These are phyloP conservation scores for Ploceus nigricollis DNA, from an alignment of 2,113 vertebrate species.

Conservation along the genomic window DNA sequence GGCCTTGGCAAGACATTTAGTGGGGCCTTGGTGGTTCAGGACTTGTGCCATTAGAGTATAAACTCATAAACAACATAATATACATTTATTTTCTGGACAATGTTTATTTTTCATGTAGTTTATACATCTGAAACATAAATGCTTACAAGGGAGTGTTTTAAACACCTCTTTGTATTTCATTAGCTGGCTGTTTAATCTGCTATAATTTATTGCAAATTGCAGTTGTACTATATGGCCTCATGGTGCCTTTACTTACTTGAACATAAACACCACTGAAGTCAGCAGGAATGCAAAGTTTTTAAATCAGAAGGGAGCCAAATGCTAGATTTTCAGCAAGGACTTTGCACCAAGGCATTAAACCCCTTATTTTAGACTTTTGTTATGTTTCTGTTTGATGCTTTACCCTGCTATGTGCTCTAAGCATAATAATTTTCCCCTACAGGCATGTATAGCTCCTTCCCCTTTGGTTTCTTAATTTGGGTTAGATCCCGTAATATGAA, in stretches of 20 bases:
- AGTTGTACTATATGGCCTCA: background rate
- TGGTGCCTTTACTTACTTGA: constrained; percentile 17
- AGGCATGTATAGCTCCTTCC: constrained; percentile 9
- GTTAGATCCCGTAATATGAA: constrained; percentile 38
- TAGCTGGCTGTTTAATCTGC: background rate
- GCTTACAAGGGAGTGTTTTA: background rate
- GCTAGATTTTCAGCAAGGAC: background rate
- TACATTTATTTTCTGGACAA: background rate
- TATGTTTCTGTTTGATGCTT: constrained; percentile 2
- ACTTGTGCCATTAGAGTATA: background rate
- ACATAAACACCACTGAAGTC: constrained; percentile 24
- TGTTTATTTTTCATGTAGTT: constrained; percentile 22
- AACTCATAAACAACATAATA: background rate
- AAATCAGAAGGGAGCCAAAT: background rate
- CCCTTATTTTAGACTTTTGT: background rate
- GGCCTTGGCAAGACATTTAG: background rate
- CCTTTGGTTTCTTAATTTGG: constrained; percentile 61
- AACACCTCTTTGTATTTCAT: constrained; percentile 16
- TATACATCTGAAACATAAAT: background rate
- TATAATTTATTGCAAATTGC: background rate
- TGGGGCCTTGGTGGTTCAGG: background rate
- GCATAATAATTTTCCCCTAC: constrained; percentile 21
- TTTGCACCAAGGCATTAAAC: background rate
- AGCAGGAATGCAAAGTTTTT: constrained; percentile 1
- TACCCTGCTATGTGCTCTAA: background rate